Evolutionary conservation across 2,113 vertebrate species (phyloP).

Genomic region (Gopherus flavomarginatus): DNA sequence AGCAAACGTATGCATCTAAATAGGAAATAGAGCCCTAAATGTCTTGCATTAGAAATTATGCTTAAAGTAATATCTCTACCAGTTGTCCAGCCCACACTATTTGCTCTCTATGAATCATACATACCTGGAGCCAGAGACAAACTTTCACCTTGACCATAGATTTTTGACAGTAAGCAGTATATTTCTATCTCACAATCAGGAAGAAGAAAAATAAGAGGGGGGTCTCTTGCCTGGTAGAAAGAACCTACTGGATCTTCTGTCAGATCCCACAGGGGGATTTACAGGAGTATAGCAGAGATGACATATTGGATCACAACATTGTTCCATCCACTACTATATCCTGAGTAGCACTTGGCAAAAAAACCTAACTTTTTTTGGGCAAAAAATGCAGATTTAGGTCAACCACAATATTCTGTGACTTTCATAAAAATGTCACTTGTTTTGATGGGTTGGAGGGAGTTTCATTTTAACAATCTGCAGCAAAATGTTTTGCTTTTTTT

Average conservation of each 20-base stretch:
- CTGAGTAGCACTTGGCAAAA: neutral
- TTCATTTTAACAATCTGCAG: neutral
- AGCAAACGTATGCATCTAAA: neutral
- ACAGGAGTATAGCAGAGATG: neutral
- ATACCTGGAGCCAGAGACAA: neutral
- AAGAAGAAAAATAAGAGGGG: neutral
- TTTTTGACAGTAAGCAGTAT: neutral
- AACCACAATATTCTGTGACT: neutral
- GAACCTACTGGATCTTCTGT: neutral
- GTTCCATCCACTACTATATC: neutral
- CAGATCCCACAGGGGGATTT: neutral
- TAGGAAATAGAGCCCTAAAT: neutral
- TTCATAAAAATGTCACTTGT: neutral
- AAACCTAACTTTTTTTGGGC: neutral
- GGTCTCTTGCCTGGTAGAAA: neutral
- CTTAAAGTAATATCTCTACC: neutral
- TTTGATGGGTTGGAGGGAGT: neutral
- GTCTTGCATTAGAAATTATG: neutral
- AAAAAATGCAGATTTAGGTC: neutral
- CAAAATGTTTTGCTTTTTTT: neutral
- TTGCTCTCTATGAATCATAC: neutral
- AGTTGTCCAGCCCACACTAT: neutral
- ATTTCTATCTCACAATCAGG: neutral
- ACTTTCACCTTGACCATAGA: neutral
- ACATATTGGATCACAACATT: neutral